Evolutionary conservation across 2,797 vertebrate species (phyloP).

Genomic region (Galaxias olidus): DNA sequence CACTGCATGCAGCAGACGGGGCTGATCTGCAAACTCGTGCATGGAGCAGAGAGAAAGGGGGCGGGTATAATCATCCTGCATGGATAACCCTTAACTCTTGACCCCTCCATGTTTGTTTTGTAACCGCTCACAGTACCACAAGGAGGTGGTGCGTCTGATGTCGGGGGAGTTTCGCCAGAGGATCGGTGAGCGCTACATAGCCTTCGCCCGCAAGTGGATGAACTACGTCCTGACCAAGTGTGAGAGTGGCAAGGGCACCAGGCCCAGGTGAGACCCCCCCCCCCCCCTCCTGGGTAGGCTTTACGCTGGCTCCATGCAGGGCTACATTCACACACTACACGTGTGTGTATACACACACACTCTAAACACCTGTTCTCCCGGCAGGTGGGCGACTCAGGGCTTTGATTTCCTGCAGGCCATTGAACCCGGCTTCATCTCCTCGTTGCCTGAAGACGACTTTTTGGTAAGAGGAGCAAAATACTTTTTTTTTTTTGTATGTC

Average conservation of each 20-base stretch:
- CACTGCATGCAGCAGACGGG: neutral
- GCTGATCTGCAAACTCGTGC: neutral
- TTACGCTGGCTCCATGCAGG: neutral
- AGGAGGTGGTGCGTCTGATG: conserved; percentile 98
- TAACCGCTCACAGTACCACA: conserved; percentile 86
- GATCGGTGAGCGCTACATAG: conserved; percentile 96
- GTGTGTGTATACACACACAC: neutral
- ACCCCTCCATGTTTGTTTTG: neutral
- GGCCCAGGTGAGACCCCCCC: conserved; percentile 84
- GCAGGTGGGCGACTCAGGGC: conserved; percentile 98
- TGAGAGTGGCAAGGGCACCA: conserved; percentile 96
- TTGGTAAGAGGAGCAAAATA: conserved; percentile 76
- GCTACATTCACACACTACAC: too few species aligned
- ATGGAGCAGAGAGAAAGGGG: neutral
- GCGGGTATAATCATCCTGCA: neutral
- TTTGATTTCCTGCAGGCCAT: conserved; percentile 99
- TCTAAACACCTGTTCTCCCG: conserved; percentile 9
- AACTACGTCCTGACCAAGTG: conserved; percentile 97
- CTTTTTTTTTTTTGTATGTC: neutral
- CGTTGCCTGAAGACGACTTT: conserved; percentile 97
- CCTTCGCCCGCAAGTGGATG: conserved; percentile 98
- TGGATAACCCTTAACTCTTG: neutral
- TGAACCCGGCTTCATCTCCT: conserved; percentile 96
- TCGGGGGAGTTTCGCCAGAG: conserved; percentile 96
- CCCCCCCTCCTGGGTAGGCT: neutral